Conservation (phyloP, 2,113 vertebrate genomes). For the Malurus melanocephalus region DNA sequence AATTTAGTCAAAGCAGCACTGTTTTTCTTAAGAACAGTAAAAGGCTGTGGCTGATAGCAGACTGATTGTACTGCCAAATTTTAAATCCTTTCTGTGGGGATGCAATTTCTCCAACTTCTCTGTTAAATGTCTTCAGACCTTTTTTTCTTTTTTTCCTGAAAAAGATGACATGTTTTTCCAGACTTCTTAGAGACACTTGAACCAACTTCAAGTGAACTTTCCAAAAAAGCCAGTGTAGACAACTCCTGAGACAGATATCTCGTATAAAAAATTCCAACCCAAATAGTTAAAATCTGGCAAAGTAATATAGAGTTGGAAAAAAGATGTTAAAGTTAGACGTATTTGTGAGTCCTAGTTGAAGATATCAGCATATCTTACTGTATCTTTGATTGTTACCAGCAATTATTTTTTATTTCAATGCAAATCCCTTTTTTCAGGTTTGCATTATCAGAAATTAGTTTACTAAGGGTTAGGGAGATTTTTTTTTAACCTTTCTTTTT, state of each 20-base stretch:
- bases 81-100: not conserved
- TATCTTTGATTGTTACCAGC: not conserved
- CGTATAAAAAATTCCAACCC: not conserved
- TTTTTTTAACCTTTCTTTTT: conserved; percentile 1
- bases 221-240: not conserved
- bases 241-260: not conserved
- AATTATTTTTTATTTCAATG: not conserved
- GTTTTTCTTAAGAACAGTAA: not conserved
- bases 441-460: not conserved
- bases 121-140: not conserved
- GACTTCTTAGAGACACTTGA: not conserved
- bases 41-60: conserved; percentile 10
- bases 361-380: not conserved
- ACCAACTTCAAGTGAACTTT: not conserved
- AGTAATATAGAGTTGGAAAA: not conserved
- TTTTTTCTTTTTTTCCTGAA: not conserved
- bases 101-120: not conserved
- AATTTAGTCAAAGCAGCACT: not conserved
- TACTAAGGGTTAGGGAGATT: not conserved
- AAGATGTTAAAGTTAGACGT: not conserved
- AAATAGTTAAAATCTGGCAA: conserved; percentile 25
- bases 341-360: not conserved
- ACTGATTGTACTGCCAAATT: not conserved
- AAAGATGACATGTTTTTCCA: conserved; percentile 14
- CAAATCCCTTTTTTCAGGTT: not conserved